Conservation (phyloP, 2,888 invertebrate species). For the Drosophila paracracens region DNA sequence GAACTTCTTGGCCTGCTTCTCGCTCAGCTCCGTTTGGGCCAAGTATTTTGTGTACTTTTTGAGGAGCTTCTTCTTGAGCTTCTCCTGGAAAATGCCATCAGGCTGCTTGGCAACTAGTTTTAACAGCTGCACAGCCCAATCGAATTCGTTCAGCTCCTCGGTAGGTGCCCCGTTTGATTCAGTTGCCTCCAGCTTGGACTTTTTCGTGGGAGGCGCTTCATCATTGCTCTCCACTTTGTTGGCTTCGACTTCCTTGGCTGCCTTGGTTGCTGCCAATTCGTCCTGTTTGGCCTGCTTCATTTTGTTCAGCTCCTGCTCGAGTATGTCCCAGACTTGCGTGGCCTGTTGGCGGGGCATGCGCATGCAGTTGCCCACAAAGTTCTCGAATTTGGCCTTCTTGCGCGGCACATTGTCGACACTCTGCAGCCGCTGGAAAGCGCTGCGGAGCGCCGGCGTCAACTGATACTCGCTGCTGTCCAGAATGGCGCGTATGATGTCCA, state of each 20-base stretch:
- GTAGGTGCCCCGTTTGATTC: neutral
- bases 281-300: conserved; percentile 75
- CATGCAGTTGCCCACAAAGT: conserved; percentile 89
- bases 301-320: conserved; percentile 86
- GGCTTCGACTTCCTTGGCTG: conserved; percentile 18
- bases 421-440: conserved; percentile 89
- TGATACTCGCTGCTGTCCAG: conserved; percentile 79
- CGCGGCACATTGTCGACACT: conserved; percentile 93
- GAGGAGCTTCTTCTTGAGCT: conserved; percentile 91
- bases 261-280: conserved; percentile 53
- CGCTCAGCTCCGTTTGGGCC: conserved; percentile 84
- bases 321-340: conserved; percentile 89
- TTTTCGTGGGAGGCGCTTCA: conserved; percentile 53
- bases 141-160: conserved; percentile 59
- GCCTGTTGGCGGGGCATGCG: conserved; percentile 87
- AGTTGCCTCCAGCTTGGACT: conserved; percentile 43
- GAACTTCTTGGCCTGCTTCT: conserved; percentile 87
- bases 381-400: conserved; percentile 93
- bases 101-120: conserved; percentile 74
- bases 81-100: conserved; percentile 89
- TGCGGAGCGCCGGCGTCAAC: conserved; percentile 86
- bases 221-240: neutral
- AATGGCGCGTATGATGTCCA: conserved; percentile 83
- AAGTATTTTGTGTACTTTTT: conserved; percentile 86
- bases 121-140: conserved; percentile 68